Base-by-base conservation (phyloP, 2,797 vertebrate genomes). In the Acanthopagrus latus region DNA sequence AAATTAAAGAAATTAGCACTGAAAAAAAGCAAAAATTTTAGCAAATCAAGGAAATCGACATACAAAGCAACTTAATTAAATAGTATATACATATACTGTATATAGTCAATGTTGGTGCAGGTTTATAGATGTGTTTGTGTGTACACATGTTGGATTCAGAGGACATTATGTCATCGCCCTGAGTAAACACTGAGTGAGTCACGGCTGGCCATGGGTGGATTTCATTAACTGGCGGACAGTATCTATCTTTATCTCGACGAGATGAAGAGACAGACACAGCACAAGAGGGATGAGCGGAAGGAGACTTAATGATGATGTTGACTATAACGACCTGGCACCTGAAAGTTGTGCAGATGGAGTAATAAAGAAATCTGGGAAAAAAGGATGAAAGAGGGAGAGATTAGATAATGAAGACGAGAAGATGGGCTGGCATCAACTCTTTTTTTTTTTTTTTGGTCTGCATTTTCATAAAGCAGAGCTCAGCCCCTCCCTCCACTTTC, bases 111-210 rank as follows among this genome's bases (percentile, higher is more conserved):
- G n/a, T n/a, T n/a, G n/a, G n/a, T n/a, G n/a, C n/a, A n/a, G n/a
- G n/a, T n/a, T n/a, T n/a, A n/a, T n/a, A 3, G 44, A 7, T 20
- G 41, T 69, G 69, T 66, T 63, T 60, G 38, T 72, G 67, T 72
- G 67, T 29, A 14, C 21, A 17, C 54, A 56, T 41, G 75, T 55
- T 27, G 55, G 18, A 80, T 57, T 38, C 1, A 11, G 72, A 85
- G 78, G 79, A 89, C 65, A 56, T 68, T 74, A 75, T 87, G 86
- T 87, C 79, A 41, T 87, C 80, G 74, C 64, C 66, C 76, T 29
- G 75, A 70, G 75, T 81, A 86, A 87, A 88, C 81, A 80, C 56
- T 3, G 65, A 50, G 73, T 87, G 89, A 92, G 75, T 92, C 91
- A 91, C 38, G 3, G 41, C 78, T 74, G 80, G 84, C 86, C 85